A percentile compares a stretch with the other conserved stretches of the same genome.
These are phyloP conservation scores for Synanthedon myopaeformis DNA, from an alignment of 2,888 invertebrate genomes.

Conservation along the genomic window DNA sequence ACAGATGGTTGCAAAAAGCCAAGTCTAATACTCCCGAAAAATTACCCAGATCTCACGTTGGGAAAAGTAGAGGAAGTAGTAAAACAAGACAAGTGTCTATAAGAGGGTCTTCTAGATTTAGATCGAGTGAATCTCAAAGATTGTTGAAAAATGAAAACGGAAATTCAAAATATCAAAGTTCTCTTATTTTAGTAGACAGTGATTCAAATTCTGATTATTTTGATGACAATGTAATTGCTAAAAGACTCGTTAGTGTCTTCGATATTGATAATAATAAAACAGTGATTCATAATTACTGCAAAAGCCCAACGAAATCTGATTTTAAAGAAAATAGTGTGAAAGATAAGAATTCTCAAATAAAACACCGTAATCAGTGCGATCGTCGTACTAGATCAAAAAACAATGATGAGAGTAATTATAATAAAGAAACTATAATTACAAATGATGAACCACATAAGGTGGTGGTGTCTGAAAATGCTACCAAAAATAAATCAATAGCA, in stretches of 20 bases:
- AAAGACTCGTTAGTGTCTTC: not conserved
- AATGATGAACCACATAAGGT: too few relatives aligned
- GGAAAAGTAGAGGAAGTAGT: slow-evolving; percentile 16
- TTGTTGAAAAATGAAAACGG: slow-evolving; percentile 26
- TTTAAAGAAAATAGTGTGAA: too few relatives aligned
- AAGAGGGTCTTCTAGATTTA: slow-evolving; percentile 23
- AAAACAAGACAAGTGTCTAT: slow-evolving; percentile 14
- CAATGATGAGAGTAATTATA: too few relatives aligned
- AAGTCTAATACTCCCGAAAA: slow-evolving; percentile 65
- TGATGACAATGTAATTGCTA: not conserved
- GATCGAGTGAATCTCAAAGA: slow-evolving; percentile 10
- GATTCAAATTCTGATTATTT: not conserved
- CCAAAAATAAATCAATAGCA: not conserved
- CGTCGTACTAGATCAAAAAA: too few relatives aligned
- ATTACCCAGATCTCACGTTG: slow-evolving; percentile 9
- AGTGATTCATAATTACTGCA: too few relatives aligned
- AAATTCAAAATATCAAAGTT: slow-evolving; percentile 1
- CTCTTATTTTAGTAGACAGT: slow-evolving; percentile 1
- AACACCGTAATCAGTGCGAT: too few relatives aligned
- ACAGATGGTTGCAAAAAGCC: slow-evolving; percentile 62
- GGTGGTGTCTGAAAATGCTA: not conserved
- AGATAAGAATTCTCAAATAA: too few relatives aligned
- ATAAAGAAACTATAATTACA: too few relatives aligned
- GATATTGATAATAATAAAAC: too few relatives aligned
- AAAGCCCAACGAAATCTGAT: too few relatives aligned